Conservation (phyloP, 2,888 invertebrate genomes). For the Tenthredo mesomela region DNA sequence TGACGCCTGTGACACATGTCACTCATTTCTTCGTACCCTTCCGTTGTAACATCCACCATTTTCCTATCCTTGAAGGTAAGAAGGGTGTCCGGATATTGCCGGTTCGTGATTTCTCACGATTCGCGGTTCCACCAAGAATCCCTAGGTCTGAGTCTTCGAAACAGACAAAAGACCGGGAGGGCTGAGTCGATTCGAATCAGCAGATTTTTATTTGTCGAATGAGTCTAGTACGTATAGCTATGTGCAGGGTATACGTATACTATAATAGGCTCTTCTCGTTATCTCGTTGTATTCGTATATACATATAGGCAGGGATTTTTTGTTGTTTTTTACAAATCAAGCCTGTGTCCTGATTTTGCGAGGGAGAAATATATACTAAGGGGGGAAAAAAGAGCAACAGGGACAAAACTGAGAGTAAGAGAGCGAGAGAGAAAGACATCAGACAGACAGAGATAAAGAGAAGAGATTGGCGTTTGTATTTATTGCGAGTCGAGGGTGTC, state of each 20-base stretch:
- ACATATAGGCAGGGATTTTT: background rate
- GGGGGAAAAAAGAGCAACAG: background rate
- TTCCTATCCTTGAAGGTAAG: background rate
- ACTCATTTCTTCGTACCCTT: conserved; percentile 59
- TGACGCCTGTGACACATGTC: conserved; percentile 66
- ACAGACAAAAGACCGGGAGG: conserved; percentile 15
- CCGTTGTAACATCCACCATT: conserved; percentile 34
- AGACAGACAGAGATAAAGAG: background rate
- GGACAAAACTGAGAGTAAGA: background rate
- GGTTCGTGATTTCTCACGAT: conserved; percentile 42
- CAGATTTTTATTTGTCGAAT: background rate
- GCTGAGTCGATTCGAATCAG: conserved; percentile 26
- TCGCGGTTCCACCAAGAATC: conserved; percentile 30
- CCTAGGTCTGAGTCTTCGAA: background rate
- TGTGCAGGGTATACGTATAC: background rate
- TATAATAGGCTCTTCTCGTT: background rate
- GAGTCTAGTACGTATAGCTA: background rate
- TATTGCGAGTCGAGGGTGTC: conserved; percentile 62
- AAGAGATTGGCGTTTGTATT: conserved; percentile 63
- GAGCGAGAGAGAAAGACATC: background rate
- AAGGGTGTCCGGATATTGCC: conserved; percentile 34
- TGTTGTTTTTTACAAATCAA: conserved; percentile 20
- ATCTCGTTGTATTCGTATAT: background rate
- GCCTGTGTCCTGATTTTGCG: background rate
- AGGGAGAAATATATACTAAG: background rate